Conservation (phyloP, 2,888 invertebrate genomes). For the Cryptophagus acutangulus region DNA sequence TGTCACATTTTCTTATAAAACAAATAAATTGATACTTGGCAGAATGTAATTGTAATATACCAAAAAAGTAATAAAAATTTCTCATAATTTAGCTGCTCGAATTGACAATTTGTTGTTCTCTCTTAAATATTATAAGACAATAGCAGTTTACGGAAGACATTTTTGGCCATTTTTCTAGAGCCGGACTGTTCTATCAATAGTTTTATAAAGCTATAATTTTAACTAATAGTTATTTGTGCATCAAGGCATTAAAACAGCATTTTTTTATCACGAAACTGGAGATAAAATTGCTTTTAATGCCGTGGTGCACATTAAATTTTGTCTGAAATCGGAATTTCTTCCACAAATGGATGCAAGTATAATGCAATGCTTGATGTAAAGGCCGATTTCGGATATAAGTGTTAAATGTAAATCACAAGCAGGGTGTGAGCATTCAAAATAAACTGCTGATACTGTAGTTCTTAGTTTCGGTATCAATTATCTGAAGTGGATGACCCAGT, state of each 20-base stretch:
- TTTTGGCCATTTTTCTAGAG: slow-evolving; percentile 41
- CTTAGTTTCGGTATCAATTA: too few relatives aligned
- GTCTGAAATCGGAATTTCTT: too few relatives aligned
- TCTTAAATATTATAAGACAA: slow-evolving; percentile 33
- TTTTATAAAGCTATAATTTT: slow-evolving; percentile 34
- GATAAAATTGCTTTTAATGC: too few relatives aligned
- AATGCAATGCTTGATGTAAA: too few relatives aligned
- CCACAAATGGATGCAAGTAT: too few relatives aligned
- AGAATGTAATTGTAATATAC: not conserved
- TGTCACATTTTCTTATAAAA: not conserved
- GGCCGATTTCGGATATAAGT: too few relatives aligned
- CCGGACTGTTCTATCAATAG: slow-evolving; percentile 45
- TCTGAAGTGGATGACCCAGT: too few relatives aligned
- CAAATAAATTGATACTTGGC: slow-evolving; percentile 3
- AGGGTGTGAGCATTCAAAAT: too few relatives aligned
- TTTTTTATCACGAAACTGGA: too few relatives aligned
- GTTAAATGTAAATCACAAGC: too few relatives aligned
- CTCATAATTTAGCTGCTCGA: slow-evolving; percentile 26
- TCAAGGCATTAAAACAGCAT: not conserved
- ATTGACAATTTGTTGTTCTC: slow-evolving; percentile 41
- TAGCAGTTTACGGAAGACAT: slow-evolving; percentile 47
- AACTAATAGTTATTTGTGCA: slow-evolving; percentile 7
- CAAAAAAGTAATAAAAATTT: not conserved
- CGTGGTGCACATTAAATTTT: too few relatives aligned
- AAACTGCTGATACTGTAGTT: too few relatives aligned